Evolutionary conservation across 1,140 invertebrate species (phyloP), one percentile per base, ranked within the genome.

Genomic region (Diorhabda sublineata): DNA sequence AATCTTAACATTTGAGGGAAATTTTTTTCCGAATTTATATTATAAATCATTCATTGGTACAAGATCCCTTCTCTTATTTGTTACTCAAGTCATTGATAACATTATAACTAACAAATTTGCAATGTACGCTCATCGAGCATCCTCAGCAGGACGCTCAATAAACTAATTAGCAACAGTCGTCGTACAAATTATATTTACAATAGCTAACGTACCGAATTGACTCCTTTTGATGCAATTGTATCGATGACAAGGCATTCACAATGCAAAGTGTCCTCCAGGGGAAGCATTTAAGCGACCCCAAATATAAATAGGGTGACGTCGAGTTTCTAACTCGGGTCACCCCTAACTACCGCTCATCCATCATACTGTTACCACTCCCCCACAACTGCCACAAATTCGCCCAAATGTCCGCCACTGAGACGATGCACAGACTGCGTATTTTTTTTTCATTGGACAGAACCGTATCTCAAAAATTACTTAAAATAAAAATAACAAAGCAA

Each of bases 281-380:
- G 67, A 61, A 62, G 67, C 45, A 62, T 68, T 68, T 68, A 68
- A 68, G 26, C 59, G 47, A 68, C 67, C 67, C 67, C 60, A 62
- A 64, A 52, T 62, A 58, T 63, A 68, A 68, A 68, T 68, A 63
- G 67, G 67, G 67, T 68, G 60, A 63, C 45, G 26, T 60, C 66
- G 58, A 26, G 58, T 63, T 45, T 67, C 61, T 58, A 8, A 6
- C n/a, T 61, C 70, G 61, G 66, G 70, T 69, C 67, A 65, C 70
- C 70, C 70, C 60, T 57, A 58, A 69, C 63, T 64, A 62, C 67
- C 61, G 67, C 58, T 59, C 68, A 72, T 72, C 71, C 71, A 72
- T 72, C 71, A 72, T 72, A 69, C 64, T 62, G 62, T 68, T 68
- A 69, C 71, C 71, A 72, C 71, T 69, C 71, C 71, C 68, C 71